Evolutionary conservation across 1,140 invertebrate genomes (phyloP).

Genomic region (Theocolax elegans): DNA sequence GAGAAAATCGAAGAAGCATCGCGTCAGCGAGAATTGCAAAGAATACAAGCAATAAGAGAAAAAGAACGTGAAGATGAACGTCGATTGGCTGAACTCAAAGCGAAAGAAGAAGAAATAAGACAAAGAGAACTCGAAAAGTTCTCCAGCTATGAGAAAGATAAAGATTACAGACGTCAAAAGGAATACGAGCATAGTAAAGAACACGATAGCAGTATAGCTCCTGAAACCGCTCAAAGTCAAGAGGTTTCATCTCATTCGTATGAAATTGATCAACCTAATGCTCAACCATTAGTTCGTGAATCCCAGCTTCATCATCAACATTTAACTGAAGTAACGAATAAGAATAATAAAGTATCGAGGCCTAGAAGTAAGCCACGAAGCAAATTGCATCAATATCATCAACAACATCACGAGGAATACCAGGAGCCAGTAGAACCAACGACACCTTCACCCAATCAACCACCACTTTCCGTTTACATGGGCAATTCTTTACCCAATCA

Average conservation of each 20-base stretch:
- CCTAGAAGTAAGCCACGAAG: constrained; percentile 36
- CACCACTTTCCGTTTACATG: constrained; percentile 83
- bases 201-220: constrained; percentile 10
- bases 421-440: constrained; percentile 45
- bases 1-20: constrained; percentile 57
- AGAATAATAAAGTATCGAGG: constrained; percentile 43
- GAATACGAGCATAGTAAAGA: not conserved
- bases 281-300: constrained; percentile 48
- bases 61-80: constrained; percentile 55
- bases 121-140: constrained; percentile 47
- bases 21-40: constrained; percentile 56
- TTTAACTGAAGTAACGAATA: constrained; percentile 42
- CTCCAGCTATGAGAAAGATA: constrained; percentile 38
- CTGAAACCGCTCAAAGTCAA: constrained; percentile 7
- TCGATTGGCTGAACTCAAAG: constrained; percentile 45
- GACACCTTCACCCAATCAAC: constrained; percentile 75
- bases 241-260: constrained; percentile 27
- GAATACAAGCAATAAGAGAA: constrained; percentile 55
- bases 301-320: constrained; percentile 49
- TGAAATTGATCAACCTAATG: constrained; percentile 42
- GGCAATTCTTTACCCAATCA: constrained; percentile 63
- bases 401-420: constrained; percentile 64
- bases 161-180: constrained; percentile 24
- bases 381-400: constrained; percentile 39
- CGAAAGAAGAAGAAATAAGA: constrained; percentile 51